Evolutionary conservation across 2,888 invertebrate species (phyloP), one percentile per base, ranked within the genome.

Genomic region (Mesochorus sp.): DNA sequence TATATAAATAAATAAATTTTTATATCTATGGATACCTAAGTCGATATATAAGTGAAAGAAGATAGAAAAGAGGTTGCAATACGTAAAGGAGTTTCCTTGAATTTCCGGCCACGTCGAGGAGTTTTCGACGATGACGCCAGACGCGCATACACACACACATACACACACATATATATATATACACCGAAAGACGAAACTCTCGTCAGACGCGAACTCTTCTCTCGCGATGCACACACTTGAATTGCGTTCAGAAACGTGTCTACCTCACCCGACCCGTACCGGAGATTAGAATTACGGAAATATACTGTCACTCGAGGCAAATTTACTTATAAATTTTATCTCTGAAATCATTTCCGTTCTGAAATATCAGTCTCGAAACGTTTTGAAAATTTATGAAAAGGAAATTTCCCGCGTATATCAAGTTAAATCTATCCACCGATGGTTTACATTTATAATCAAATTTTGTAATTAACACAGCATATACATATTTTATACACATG

Each of bases 61-160:
- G 17, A 31, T 19, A 28, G 39, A 37, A 51, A 67, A 37, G n/a
- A 67, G 21, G 37, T 26, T 28, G 24, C 17, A 59, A 55, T 53
- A 14, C 28, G 55, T 12, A 70, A 74, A 74, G 51, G 53, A 67
- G 59, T 61, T 71, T 67, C 61, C 26, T 44, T 34, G 70, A 75
- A 79, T 79, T 75, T 71, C 66, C 79, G 74, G 70, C 64, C 51
- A 49, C 47, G 73, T 73, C 28, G 67, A 47, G 37, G 19, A 44
- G 53, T 26, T 28, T 75, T 12, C 61, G 21, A 37, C 44, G 37
- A 77, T 39, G 55, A 72, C 49, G 55, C 28, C 76, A 39, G 47
- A 67, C 53, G 59, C 72, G 55, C 55, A 19, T 47, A 61, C 55
- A 51, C 53, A 72, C 26, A 5, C 34, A 37, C 62, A 34, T 34